These are phyloP conservation scores for Bos indicus DNA, from an alignment of 2,113 vertebrate species.

Conservation along the genomic window DNA sequence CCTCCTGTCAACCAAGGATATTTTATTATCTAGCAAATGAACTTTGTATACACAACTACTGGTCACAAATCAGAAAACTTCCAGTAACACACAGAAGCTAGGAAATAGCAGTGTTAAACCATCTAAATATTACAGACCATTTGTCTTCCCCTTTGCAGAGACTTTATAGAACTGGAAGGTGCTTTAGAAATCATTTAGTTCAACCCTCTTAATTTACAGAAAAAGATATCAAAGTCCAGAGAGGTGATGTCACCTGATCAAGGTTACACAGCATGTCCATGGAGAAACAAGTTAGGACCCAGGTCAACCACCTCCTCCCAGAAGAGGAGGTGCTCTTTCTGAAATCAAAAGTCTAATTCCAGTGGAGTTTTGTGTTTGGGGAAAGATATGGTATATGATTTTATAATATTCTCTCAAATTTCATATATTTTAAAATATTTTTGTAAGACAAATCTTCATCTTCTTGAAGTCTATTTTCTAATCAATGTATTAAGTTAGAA, in stretches of 20 bases:
- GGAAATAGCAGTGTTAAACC: neutral
- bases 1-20: neutral
- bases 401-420: neutral
- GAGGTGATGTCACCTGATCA: neutral
- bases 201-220: neutral
- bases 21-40: constrained; percentile 17
- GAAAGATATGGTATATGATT: neutral
- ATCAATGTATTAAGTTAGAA: neutral
- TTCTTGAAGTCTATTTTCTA: neutral
- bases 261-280: neutral
- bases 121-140: neutral
- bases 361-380: neutral
- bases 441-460: neutral
- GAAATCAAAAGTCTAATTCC: neutral
- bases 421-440: neutral
- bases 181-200: neutral
- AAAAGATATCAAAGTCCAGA: neutral
- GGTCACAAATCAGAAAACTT: constrained; percentile 26
- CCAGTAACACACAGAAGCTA: neutral
- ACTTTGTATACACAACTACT: neutral
- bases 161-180: neutral
- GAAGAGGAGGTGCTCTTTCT: neutral
- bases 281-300: neutral
- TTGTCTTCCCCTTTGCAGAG: neutral
- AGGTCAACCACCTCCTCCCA: neutral